phyloP scores from a whole-genome alignment of 2,113 vertebrate species.

The Daubentonia madagascariensis region DNA sequence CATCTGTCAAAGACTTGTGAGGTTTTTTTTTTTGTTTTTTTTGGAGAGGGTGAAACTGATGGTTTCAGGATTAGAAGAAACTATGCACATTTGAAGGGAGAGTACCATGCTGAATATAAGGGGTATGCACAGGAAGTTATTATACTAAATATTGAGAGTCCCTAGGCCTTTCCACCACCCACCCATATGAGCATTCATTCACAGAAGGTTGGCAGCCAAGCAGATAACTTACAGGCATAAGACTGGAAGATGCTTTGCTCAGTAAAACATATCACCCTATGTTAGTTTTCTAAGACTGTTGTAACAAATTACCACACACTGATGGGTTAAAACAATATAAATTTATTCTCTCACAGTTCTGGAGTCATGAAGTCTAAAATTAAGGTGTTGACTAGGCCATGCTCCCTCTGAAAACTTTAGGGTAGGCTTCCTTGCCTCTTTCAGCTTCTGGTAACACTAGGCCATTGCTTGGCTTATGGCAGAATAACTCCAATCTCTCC shows the following conservation, averaged over 20 bases:
- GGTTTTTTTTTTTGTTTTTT: too few species aligned
- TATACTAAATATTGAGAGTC: accelerated
- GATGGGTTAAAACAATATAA: not conserved
- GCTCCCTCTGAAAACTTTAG: not conserved
- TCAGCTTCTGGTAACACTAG: not conserved
- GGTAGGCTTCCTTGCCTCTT: too few species aligned
- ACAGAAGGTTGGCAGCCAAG: not conserved
- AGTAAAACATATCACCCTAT: not conserved
- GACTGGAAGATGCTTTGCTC: not conserved
- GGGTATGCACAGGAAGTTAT: not conserved
- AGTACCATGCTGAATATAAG: not conserved
- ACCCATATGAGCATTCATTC: too few species aligned
- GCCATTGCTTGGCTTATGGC: too few species aligned
- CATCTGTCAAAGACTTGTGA: not conserved
- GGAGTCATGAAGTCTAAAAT: not conserved
- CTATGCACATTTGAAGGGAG: accelerated
- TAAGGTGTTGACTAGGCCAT: not conserved
- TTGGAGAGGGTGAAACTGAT: not conserved
- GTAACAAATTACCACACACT: not conserved
- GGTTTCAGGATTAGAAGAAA: not conserved
- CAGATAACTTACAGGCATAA: not conserved
- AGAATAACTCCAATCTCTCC: not conserved
- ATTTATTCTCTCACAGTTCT: not conserved
- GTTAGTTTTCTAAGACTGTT: not conserved
- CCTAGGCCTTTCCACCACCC: too few species aligned